phyloP scores from a whole-genome alignment of 2,797 vertebrate species.

The Coregonus ussuriensis region DNA sequence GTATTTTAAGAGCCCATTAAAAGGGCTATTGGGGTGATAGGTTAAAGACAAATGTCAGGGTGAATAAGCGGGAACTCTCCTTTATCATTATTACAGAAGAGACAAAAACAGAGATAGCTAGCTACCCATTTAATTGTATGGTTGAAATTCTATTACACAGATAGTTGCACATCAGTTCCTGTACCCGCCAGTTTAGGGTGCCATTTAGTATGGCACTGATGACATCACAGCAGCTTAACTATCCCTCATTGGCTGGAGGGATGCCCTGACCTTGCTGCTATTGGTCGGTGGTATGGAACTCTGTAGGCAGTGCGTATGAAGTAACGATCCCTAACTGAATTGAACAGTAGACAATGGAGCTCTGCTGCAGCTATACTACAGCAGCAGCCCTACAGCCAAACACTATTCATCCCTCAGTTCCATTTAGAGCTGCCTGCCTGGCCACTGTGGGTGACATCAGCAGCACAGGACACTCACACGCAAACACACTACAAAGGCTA shows the following conservation, averaged over 20 bases:
- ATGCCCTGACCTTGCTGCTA: conserved; percentile 21
- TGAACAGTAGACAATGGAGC: conserved; percentile 15
- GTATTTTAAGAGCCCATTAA: no score
- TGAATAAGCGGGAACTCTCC: no score
- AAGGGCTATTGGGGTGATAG: no score
- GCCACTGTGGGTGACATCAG: not conserved
- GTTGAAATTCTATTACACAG: not conserved
- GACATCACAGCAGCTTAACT: conserved; percentile 24
- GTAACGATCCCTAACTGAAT: conserved; percentile 3
- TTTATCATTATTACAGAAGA: no score
- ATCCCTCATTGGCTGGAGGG: conserved; percentile 27
- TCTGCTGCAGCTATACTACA: conserved; percentile 18
- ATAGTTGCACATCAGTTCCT: conserved; percentile 14
- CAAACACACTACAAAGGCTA: conserved; percentile 14
- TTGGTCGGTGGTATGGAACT: not conserved
- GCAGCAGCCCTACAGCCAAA: conserved; percentile 2
- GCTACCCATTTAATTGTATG: not conserved
- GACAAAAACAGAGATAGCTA: not conserved
- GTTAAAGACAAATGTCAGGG: no score
- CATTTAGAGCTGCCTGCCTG: not conserved
- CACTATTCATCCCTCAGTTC: conserved; percentile 18
- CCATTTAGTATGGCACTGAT: conserved; percentile 18
- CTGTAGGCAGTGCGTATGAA: not conserved
- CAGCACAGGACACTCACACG: conserved; percentile 10
- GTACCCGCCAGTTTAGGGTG: not conserved